Conservation (phyloP, 2,797 vertebrate species). For the Serranus cabrilla region DNA sequence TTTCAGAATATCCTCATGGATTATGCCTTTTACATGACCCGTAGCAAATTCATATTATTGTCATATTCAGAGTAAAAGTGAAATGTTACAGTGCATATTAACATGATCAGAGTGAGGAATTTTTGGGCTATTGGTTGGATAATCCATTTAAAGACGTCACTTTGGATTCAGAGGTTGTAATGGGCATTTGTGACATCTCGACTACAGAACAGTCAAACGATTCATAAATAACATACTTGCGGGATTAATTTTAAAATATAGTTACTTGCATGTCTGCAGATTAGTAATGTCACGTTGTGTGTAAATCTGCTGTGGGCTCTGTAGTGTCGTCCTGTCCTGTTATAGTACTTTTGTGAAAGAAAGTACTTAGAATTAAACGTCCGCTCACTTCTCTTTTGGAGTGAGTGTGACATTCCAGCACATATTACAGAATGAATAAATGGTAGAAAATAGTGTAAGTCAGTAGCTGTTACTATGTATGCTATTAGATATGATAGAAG, state of each 20-base stretch:
- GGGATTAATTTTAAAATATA: background rate
- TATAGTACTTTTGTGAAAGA: background rate
- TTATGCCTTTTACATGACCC: too few species aligned
- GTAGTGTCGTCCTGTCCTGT: too few species aligned
- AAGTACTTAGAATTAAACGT: background rate
- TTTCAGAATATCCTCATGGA: too few species aligned
- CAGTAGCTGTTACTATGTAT: background rate
- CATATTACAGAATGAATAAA: background rate
- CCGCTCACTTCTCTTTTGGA: too few species aligned
- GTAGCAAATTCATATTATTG: too few species aligned
- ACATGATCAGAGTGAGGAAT: background rate
- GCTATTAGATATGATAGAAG: background rate
- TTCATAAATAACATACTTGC: background rate
- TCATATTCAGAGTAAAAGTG: too few species aligned
- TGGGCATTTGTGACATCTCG: background rate
- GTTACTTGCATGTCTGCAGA: background rate
- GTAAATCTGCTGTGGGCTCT: background rate
- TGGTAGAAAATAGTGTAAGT: background rate
- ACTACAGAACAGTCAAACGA: background rate
- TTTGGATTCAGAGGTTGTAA: background rate
- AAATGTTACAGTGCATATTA: too few species aligned
- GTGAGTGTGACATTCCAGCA: background rate
- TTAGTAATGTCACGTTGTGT: background rate
- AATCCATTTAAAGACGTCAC: conserved; percentile 6
- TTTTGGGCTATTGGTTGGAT: background rate